phyloP scores from a whole-genome alignment of 1,140 invertebrate species.

The Nymphalis io region DNA sequence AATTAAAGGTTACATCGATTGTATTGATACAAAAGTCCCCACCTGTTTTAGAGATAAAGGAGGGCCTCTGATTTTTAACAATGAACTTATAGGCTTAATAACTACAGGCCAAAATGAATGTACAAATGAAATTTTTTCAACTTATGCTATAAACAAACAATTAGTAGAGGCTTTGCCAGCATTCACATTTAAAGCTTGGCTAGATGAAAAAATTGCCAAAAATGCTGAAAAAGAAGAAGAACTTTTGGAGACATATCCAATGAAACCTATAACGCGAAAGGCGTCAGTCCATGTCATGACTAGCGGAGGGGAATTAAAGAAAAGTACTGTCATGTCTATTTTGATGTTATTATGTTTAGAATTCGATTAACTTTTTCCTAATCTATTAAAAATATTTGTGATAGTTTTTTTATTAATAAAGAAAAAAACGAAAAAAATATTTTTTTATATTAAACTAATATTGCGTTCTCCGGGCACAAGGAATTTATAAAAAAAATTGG shows the following conservation, averaged over 20 bases:
- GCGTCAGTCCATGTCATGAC: conserved; percentile 35
- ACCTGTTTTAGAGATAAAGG: conserved; percentile 71
- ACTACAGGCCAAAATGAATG: conserved; percentile 58
- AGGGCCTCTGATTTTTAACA: conserved; percentile 62
- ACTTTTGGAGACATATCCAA: conserved; percentile 40
- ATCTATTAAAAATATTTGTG: background rate
- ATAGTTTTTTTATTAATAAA: background rate
- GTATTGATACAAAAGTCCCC: conserved; percentile 63
- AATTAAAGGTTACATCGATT: conserved; percentile 58
- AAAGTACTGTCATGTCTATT: conserved; percentile 7
- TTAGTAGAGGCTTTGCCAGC: conserved; percentile 57
- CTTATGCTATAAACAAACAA: conserved; percentile 60
- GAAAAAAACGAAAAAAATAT: background rate
- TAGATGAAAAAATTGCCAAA: conserved; percentile 58
- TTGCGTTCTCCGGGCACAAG: too few relatives aligned
- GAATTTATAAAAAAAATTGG: too few relatives aligned
- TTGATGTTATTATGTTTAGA: conserved; percentile 13
- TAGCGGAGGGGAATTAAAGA: conserved; percentile 23
- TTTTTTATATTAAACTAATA: background rate
- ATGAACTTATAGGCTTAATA: conserved; percentile 63
- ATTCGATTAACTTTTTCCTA: background rate
- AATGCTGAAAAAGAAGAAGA: conserved; percentile 37
- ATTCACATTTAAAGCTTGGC: conserved; percentile 64
- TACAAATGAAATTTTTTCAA: conserved; percentile 58
- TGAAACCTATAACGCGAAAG: conserved; percentile 37